Base-by-base conservation (phyloP, 1,140 invertebrate species). In the Rhopalosiphum maidis region DNA sequence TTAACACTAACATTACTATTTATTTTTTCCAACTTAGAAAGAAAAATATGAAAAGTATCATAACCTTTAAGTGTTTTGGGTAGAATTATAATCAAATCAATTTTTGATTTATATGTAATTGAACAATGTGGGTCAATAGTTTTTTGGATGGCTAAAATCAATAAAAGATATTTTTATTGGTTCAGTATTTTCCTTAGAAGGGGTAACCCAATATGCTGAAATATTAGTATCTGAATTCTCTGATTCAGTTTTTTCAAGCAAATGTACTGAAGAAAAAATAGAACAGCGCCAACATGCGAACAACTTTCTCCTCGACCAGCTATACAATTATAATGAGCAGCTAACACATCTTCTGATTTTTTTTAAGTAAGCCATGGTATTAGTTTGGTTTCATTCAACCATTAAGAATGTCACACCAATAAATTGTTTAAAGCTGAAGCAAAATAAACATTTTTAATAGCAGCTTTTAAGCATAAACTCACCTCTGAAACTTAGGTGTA, bases 221-320 rank as follows among this genome's bases (percentile, higher is more conserved):
- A 87, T 43, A 87, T 87, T 35, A 35, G 77, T 83, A 35, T 22
- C 77, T 30, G 85, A 87, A 1, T 48, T 48, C 2, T 25, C 11
- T 48, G 83, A 43, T 43, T 86, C 83, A 25, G 37, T 46, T 87
- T 87, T 48, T 87, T 87, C 35, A 87, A 48, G 11, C 8, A 46
- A 30, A 9, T 35, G 22, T n/a, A 87, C 30, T 87, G 23, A 30
- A 87, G 46, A 48, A 48, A 48, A 87, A 87, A 87, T 30, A 87
- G 25, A 8, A 87, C 8, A 30, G 43, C 85, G 8, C 43, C 85
- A 87, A 87, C 85, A 87, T 87, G 85, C 25, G 41, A 48, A 30
- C 85, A 87, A 87, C 85, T 48, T 87, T 87, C 85, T 25, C 85
- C 8, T 46, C 48, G 25, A n/a, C 85, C 85, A 46, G 85, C 85